Evolutionary conservation across 2,888 invertebrate genomes (phyloP).

Genomic region (Megamerina dolium): DNA sequence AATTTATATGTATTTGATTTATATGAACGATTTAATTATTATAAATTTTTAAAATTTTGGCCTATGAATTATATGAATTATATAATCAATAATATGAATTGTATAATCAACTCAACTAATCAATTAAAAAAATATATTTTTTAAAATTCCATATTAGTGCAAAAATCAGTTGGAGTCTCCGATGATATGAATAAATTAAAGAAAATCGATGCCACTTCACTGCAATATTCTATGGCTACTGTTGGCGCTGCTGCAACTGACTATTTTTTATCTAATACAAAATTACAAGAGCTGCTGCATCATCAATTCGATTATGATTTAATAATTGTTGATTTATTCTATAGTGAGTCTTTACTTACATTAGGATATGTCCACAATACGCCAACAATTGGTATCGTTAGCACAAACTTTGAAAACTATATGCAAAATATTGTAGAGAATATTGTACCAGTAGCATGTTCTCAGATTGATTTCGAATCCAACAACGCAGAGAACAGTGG

Average conservation of each 20-base stretch:
- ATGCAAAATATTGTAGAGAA: conserved; percentile 50
- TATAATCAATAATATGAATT: too few relatives aligned
- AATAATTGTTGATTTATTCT: conserved; percentile 48
- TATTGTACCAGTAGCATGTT: conserved; percentile 50
- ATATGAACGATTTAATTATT: too few relatives aligned
- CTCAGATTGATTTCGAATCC: conserved; percentile 48
- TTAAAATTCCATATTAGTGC: too few relatives aligned
- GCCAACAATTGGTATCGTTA: conserved; percentile 46
- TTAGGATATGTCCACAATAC: conserved; percentile 44
- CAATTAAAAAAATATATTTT: too few relatives aligned
- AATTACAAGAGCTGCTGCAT: conserved; percentile 28
- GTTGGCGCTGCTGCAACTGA: conserved; percentile 36
- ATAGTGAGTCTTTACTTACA: conserved; percentile 48
- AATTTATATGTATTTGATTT: too few relatives aligned
- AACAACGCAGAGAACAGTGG: conserved; percentile 46
- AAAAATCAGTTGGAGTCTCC: too few relatives aligned
- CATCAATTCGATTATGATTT: conserved; percentile 48
- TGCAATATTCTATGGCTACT: conserved; percentile 22
- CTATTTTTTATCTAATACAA: conserved; percentile 33
- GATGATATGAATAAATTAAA: too few relatives aligned
- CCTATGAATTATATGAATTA: too few relatives aligned
- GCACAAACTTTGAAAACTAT: conserved; percentile 48
- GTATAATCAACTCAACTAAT: too few relatives aligned
- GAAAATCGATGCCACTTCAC: background rate
- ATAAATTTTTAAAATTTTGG: too few relatives aligned